Evolutionary conservation across 2,113 vertebrate species (phyloP), one percentile per base, ranked within the genome.

Genomic region (Scortum barcoo): DNA sequence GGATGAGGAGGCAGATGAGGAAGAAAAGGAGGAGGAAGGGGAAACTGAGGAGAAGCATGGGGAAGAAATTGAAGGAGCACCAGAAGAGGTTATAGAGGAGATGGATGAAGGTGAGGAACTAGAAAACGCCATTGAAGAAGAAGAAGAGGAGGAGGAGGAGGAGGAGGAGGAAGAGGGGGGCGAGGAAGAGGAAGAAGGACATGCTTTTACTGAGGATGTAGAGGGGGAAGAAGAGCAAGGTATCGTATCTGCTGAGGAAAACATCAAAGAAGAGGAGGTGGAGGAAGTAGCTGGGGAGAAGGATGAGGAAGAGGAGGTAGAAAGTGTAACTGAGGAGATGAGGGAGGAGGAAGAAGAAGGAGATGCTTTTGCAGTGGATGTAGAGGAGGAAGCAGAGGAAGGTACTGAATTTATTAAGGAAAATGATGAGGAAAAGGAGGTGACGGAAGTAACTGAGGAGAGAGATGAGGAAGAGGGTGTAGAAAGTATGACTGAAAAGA

Each of bases 41-140:
- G 22, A 1, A 51, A 42, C 36, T 38, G 81, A 57, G 40, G 10
- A 58, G 19, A 74, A 71, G 12, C 36, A 56, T 28, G 33, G 13
- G n/a, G 63, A 58, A 7, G 42, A 58, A n/a, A 16, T 26, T 76
- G 42, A 73, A 61, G 67, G 76, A 54, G 74, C 63, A 42, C 17
- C 17, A 44, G 60, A 40, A 54, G n/a, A 58, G 60, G 53, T 4
- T 14, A 61, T 13, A 19, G 44, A 19, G 2, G 57, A 69, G 1
- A 38, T 10, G 30, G 19, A 33, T 53, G 48, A 80, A 20, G 54
- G 7, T n/a, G 54, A 54, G 50, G 57, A 78, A 56, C 58, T 4
- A 22, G 54, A 42, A 62, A 33, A n/a, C 70, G 5, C 56, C 10
- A 9, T 16, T 22, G 51, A 72, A 30, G 65, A 62, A 13, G 16